phyloP scores from a whole-genome alignment of 2,113 vertebrate genomes.

The Vicugna pacos region DNA sequence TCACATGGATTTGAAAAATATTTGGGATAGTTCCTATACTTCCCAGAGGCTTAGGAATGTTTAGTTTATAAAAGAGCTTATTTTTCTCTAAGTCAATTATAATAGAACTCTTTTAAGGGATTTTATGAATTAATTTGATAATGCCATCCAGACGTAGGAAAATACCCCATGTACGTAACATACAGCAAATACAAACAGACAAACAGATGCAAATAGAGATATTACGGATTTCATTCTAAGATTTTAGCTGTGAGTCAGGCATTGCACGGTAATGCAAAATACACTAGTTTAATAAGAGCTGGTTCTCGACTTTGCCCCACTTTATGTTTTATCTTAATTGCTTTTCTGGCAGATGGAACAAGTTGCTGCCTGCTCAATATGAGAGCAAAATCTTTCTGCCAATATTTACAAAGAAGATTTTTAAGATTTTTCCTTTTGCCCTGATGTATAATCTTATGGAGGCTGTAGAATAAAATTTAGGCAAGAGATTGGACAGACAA shows the following conservation, averaged over 20 bases:
- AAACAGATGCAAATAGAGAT: background rate
- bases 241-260: background rate
- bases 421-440: background rate
- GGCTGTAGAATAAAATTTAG: background rate
- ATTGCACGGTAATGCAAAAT: background rate
- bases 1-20: background rate
- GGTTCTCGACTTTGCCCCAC: background rate
- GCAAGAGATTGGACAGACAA: background rate
- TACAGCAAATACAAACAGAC: background rate
- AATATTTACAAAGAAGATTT: background rate
- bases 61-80: background rate
- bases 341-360: background rate
- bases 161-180: background rate
- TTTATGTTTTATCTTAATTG: conserved; percentile 48
- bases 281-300: background rate
- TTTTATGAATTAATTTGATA: background rate
- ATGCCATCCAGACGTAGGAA: background rate
- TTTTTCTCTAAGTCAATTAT: background rate
- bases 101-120: background rate
- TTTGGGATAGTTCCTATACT: conserved; percentile 10
- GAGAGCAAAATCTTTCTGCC: background rate
- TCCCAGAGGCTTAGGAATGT: background rate
- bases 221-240: background rate
- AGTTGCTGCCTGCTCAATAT: background rate
- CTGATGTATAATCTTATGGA: background rate